Conservation (phyloP, 2,888 invertebrate genomes). For the Eubasilissa splendida region DNA sequence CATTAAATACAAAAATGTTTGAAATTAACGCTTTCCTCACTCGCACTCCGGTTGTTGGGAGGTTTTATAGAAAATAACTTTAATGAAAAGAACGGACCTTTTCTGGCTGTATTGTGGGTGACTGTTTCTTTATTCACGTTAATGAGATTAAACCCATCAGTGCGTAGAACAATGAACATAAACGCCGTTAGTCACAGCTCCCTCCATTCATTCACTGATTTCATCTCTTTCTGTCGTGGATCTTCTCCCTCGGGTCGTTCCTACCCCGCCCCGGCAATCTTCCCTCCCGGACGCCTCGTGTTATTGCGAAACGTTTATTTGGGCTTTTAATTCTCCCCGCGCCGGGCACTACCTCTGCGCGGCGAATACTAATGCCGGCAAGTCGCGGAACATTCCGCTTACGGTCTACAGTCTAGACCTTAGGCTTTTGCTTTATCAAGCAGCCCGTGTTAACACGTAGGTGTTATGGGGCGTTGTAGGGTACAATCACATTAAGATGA, state of each 20-base stretch:
- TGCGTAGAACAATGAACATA: constrained; percentile 43
- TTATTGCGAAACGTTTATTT: constrained; percentile 43
- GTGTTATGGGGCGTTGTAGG: constrained; percentile 1
- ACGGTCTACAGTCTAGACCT: background rate
- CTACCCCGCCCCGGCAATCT: constrained; percentile 7
- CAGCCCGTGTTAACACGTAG: constrained; percentile 12
- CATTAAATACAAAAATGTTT: too few species aligned
- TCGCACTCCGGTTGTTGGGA: background rate
- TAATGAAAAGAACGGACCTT: constrained; percentile 24
- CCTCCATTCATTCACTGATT: constrained; percentile 39
- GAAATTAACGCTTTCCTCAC: too few species aligned
- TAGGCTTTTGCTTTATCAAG: background rate
- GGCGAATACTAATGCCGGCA: background rate
- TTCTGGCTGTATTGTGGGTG: constrained; percentile 25
- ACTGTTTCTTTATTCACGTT: constrained; percentile 47
- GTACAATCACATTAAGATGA: constrained; percentile 12
- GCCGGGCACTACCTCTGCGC: background rate
- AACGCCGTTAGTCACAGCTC: constrained; percentile 44
- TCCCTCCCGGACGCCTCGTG: constrained; percentile 17
- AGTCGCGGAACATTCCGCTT: background rate
- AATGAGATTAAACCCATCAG: constrained; percentile 50
- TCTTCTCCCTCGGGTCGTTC: background rate
- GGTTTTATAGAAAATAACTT: background rate
- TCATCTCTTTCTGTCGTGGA: constrained; percentile 21
- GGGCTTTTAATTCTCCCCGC: constrained; percentile 12